Base-by-base conservation (phyloP, 1,140 invertebrate genomes). In the Drosophila pectinifera region DNA sequence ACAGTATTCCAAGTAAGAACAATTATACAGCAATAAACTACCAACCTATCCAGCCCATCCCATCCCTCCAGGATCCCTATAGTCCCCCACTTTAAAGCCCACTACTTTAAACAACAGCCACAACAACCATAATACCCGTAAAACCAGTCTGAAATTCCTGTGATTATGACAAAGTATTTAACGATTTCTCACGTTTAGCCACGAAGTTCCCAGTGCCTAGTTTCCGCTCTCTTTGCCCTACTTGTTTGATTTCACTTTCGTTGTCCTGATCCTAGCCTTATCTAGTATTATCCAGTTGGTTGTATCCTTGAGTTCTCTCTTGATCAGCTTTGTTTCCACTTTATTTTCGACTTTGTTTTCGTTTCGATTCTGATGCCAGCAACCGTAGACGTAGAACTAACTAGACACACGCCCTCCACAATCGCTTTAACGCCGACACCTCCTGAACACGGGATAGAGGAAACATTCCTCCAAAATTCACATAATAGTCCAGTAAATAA, bases 1-100 rank as follows among this genome's bases (percentile, higher is more conserved):
- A 99, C 98, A 88, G 97, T 98, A 49, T 99, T 99, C 93, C 98
- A 98, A 97, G 98, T 98, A 96, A 95, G 95, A 93, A 86, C 70
- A 91, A 73, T 73, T 73, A 68, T 42, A 86, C 77, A 78, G 65
- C 72, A 69, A 78, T 69, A 79, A 51, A 59, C 45, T 48, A 67
- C 46, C 39, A 36, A 42, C 51, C 41, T 11, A 22, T 31, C 28
- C 10, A 13, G 3, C 4, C 26, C 49, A 4, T 3, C 18, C 11
- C 16, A n/a, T 5, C 28, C 14, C 18, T 13, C 22, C 34, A 42
- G 31, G 26, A 16, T 62, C 56, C 39, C 16, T n/a, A n/a, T n/a
- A 41, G 10, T 4, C n/a, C 46, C 28, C 28, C 46, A 28, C 46
- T 28, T n/a, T 41, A 20, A 24, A 20, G 8, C 14, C 24, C 18